phyloP scores from a whole-genome alignment of 2,113 vertebrate species.

The Cottus gobio region DNA sequence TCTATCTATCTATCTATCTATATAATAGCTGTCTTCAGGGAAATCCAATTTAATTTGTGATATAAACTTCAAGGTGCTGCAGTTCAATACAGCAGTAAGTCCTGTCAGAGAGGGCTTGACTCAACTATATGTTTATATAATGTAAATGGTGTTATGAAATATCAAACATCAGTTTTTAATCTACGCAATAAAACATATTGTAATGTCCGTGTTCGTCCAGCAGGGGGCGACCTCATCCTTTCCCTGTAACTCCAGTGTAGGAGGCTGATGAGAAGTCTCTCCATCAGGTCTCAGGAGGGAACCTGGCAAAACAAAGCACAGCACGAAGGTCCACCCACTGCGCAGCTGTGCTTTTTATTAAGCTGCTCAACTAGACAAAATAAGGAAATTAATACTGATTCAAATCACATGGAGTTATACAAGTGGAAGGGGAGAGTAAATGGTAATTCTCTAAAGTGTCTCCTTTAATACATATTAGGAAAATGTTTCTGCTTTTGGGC shows the following conservation, averaged over 20 bases:
- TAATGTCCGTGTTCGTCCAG: constrained; percentile 15
- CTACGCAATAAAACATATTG: background rate
- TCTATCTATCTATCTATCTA: too few species aligned
- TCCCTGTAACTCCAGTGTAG: background rate
- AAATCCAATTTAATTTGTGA: background rate
- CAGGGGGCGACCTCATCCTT: constrained; percentile 11
- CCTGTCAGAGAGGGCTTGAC: background rate
- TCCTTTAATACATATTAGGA: background rate
- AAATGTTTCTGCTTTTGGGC: background rate
- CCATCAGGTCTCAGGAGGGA: constrained; percentile 28
- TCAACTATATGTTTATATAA: background rate
- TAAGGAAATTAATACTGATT: background rate
- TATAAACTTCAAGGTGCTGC: background rate
- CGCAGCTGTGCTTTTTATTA: background rate
- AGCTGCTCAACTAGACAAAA: background rate
- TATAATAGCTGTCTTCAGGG: background rate
- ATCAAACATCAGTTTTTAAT: background rate
- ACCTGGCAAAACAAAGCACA: constrained; percentile 3
- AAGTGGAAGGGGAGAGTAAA: background rate
- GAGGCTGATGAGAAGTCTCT: background rate
- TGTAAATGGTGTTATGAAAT: background rate
- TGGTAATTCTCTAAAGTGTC: background rate
- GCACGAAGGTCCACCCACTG: too few species aligned
- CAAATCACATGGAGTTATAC: too few species aligned
- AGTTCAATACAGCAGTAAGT: background rate